A percentile compares a stretch with the other conserved stretches of the same genome.
Conservation (phyloP, 2,888 invertebrate genomes). For the Cheilosia impressa region DNA sequence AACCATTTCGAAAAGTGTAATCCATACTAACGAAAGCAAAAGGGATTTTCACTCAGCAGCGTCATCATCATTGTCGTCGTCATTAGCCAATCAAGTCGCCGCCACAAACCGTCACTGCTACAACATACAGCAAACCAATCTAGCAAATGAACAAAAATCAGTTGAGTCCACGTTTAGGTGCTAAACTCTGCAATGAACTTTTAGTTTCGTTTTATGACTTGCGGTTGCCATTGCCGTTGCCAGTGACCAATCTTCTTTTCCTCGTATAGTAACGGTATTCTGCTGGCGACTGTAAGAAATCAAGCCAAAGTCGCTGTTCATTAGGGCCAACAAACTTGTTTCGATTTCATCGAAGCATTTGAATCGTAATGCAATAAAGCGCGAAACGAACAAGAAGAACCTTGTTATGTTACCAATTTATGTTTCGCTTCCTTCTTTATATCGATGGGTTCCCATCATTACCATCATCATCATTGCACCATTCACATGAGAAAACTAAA, state of each 20-base stretch:
- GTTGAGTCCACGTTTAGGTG: conserved; percentile 26
- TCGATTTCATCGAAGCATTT: conserved; percentile 15
- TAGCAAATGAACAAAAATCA: conserved; percentile 4
- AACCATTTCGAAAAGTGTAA: conserved; percentile 28
- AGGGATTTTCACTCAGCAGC: conserved; percentile 56
- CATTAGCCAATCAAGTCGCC: conserved; percentile 36
- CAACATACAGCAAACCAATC: background rate
- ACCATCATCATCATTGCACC: conserved; percentile 4
- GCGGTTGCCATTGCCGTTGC: conserved; percentile 5
- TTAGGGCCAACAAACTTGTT: conserved; percentile 53
- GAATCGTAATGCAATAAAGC: conserved; percentile 26
- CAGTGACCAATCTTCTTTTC: conserved; percentile 34
- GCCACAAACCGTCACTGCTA: background rate
- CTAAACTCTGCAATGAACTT: conserved; percentile 35
- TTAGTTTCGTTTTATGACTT: conserved; percentile 38
- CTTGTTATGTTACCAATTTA: conserved; percentile 45
- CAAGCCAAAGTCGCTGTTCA: conserved; percentile 6
- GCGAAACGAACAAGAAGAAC: background rate
- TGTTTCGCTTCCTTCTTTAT: conserved; percentile 59
- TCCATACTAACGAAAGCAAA: conserved; percentile 54
- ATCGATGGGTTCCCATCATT: conserved; percentile 46
- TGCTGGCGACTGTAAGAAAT: background rate
- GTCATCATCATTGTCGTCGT: conserved; percentile 5
- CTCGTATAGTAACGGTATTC: background rate
- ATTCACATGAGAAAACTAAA: conserved; percentile 14